Percentiles rank a stretch among this genome's conserved stretches.
phyloP scores from a whole-genome alignment of 2,797 vertebrate genomes.

The Pseudomugil gertrudae region DNA sequence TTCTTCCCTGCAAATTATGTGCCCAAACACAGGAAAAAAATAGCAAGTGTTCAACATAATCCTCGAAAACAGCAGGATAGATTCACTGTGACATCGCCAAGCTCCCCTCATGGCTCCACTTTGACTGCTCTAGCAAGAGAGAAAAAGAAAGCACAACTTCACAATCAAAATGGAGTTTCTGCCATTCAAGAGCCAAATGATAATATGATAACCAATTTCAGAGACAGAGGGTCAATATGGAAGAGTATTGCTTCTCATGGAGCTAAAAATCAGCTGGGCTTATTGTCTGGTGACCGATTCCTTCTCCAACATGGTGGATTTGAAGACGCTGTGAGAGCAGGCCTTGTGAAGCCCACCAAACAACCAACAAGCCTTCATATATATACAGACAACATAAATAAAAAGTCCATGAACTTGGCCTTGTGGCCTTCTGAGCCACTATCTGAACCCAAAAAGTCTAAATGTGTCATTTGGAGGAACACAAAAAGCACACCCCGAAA shows the following conservation, averaged over 20 bases:
- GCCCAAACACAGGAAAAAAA: conserved; percentile 8
- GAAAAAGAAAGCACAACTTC: background rate
- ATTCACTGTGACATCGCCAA: conserved; percentile 6
- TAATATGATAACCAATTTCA: background rate
- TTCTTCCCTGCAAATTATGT: conserved; percentile 3
- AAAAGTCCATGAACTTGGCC: background rate
- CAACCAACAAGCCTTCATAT: background rate
- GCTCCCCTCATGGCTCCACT: background rate
- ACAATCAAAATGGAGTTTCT: conserved; percentile 3
- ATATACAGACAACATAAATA: background rate
- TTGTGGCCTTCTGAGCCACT: background rate
- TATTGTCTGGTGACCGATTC: conserved; percentile 23
- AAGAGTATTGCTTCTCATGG: background rate
- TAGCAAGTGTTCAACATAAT: conserved; percentile 13
- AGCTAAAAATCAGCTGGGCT: background rate
- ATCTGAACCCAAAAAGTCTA: conserved; percentile 1
- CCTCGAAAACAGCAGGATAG: conserved; percentile 10
- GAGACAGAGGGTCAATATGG: background rate
- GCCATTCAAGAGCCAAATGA: conserved; percentile 3
- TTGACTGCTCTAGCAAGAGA: background rate
- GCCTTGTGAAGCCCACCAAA: background rate
- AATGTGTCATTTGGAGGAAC: conserved; percentile 14
- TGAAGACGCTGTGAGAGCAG: conserved; percentile 9
- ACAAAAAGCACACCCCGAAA: conserved; percentile 7
- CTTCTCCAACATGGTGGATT: conserved; percentile 19